phyloP scores from a whole-genome alignment of 2,797 vertebrate species.

The Artibeus lituratus region DNA sequence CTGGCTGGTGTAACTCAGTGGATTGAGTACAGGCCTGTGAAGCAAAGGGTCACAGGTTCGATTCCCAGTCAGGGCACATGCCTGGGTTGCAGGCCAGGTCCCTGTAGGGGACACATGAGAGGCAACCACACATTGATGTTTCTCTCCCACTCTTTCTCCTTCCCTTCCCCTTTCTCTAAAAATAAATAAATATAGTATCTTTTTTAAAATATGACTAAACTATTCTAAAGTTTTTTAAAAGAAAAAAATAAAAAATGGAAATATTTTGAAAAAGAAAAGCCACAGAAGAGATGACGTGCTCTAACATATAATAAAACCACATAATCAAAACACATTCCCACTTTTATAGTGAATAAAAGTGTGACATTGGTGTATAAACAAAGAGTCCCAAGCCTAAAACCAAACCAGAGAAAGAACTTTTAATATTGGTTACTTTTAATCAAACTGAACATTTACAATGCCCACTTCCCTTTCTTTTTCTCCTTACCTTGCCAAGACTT shows the following conservation, averaged over 20 bases:
- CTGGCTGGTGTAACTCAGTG: too few relatives aligned
- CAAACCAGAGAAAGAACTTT: background rate
- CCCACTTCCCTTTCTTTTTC: constrained; percentile 18
- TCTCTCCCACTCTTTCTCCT: too few relatives aligned
- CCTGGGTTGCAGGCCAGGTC: too few relatives aligned
- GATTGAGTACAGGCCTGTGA: too few relatives aligned
- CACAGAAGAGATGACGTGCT: background rate
- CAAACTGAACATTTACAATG: constrained; percentile 17
- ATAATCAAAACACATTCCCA: too few relatives aligned
- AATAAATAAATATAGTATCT: too few relatives aligned
- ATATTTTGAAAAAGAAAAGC: constrained; percentile 26
- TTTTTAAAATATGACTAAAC: background rate
- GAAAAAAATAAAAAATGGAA: constrained; percentile 15
- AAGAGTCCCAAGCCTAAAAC: constrained; percentile 5
- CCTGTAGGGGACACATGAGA: too few relatives aligned
- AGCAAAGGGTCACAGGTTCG: too few relatives aligned
- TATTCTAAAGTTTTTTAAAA: background rate
- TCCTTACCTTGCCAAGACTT: constrained; percentile 91
- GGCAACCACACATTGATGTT: too few relatives aligned
- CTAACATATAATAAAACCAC: background rate
- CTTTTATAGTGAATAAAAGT: background rate
- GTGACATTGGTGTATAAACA: background rate
- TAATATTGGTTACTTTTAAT: background rate
- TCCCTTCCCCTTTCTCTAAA: too few relatives aligned
- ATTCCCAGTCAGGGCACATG: too few relatives aligned